A percentile compares a stretch with the other conserved stretches of the same genome.
Evolutionary conservation across 1,140 invertebrate genomes (phyloP).

Genomic region (Apis mellifera): Amel_HAv3.1 CM009931.2:25964501-25965000

Average conservation of each 20-base stretch:
- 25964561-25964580: too few species aligned
- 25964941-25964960: too few species aligned
- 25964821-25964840: not conserved
- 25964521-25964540: too few species aligned
- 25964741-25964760: not conserved
- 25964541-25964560: too few species aligned
- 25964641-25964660: rapidly evolving
- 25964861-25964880: not conserved
- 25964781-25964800: not conserved
- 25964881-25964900: not conserved
- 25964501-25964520: too few species aligned
- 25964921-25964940: too few species aligned
- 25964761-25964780: too few species aligned
- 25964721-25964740: not conserved
- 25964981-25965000: too few species aligned
- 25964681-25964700: not conserved
- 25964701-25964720: not conserved
- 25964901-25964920: too few species aligned
- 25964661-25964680: not conserved
- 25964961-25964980: too few species aligned
- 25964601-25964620: not conserved
- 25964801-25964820: not conserved
- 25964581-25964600: too few species aligned
- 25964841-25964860: not conserved
- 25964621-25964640: not conserved